phyloP scores from a whole-genome alignment of 2,888 invertebrate genomes.

The Ceraclea dissimilis region DNA sequence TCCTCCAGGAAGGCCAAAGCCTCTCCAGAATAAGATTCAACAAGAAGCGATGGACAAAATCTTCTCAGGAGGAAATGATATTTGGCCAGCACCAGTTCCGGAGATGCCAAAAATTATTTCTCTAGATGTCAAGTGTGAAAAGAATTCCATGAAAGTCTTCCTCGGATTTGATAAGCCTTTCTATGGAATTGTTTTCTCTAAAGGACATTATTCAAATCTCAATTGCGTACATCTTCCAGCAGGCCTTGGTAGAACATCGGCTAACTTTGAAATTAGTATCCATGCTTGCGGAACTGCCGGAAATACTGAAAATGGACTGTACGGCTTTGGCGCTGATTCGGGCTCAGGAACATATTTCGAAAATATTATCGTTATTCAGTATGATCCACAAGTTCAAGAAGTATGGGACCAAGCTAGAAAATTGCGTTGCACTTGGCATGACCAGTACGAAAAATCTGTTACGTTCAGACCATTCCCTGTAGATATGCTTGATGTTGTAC shows the following conservation, averaged over 20 bases:
- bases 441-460: conserved; percentile 91
- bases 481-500: conserved; percentile 90
- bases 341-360: conserved; percentile 91
- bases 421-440: conserved; percentile 89
- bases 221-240: conserved; percentile 89
- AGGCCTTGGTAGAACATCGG: conserved; percentile 75
- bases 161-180: conserved; percentile 92
- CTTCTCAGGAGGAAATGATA: conserved; percentile 59
- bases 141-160: conserved; percentile 88
- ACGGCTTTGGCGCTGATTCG: conserved; percentile 79
- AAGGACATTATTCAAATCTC: conserved; percentile 88
- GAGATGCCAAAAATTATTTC: conserved; percentile 93
- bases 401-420: conserved; percentile 94
- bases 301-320: conserved; percentile 82
- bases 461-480: conserved; percentile 92
- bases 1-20: conserved; percentile 52
- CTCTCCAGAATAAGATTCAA: conserved; percentile 44
- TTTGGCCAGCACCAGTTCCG: conserved; percentile 78
- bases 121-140: conserved; percentile 89
- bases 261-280: conserved; percentile 86
- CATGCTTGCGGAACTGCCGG: conserved; percentile 90
- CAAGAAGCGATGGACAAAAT: conserved; percentile 54
- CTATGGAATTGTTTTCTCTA: conserved; percentile 92
- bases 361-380: conserved; percentile 89
- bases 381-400: conserved; percentile 89